Conservation (phyloP, 2,888 invertebrate genomes). For the Abrostola triplasia region DNA sequence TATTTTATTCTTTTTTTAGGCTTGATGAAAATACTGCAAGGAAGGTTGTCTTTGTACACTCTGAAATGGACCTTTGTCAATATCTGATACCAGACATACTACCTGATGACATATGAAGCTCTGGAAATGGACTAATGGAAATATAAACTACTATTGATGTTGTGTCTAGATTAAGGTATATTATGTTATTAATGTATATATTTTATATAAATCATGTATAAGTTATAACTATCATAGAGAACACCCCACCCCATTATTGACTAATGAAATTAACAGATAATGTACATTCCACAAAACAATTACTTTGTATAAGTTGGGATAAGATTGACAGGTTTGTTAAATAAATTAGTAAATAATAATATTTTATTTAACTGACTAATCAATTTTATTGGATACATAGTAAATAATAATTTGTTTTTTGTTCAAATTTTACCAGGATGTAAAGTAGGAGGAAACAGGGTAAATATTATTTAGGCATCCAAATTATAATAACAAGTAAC, state of each 20-base stretch:
- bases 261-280: too few relatives aligned
- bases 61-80: constrained; percentile 91
- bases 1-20: constrained; percentile 77
- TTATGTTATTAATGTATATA: constrained; percentile 32
- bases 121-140: constrained; percentile 42
- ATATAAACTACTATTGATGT: constrained; percentile 34
- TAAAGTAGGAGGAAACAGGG: not conserved
- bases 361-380: too few relatives aligned
- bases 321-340: too few relatives aligned
- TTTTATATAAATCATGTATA: constrained; percentile 22
- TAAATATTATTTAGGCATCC: not conserved
- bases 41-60: constrained; percentile 92
- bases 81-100: constrained; percentile 94
- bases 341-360: too few relatives aligned
- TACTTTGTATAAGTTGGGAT: too few relatives aligned
- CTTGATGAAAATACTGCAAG: constrained; percentile 93
- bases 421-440: too few relatives aligned
- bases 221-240: constrained; percentile 15
- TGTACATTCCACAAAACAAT: too few relatives aligned
- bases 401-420: too few relatives aligned
- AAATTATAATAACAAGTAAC: too few relatives aligned
- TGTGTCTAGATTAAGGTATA: constrained; percentile 37
- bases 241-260: not conserved
- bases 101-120: constrained; percentile 90
- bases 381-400: too few relatives aligned